Evolutionary conservation across 2,888 invertebrate species (phyloP).

Genomic region (Molorchus minor): DNA sequence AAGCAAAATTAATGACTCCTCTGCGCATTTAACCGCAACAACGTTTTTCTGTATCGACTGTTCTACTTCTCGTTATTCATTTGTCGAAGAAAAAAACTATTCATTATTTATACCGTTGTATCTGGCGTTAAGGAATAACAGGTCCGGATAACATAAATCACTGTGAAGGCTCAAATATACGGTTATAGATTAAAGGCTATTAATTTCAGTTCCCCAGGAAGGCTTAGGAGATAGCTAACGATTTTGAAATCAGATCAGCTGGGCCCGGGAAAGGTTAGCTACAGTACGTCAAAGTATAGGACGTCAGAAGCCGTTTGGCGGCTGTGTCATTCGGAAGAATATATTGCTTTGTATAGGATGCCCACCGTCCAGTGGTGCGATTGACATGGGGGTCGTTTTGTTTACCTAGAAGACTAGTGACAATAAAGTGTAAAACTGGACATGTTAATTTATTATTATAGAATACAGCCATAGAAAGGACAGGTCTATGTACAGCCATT

Average conservation of each 20-base stretch:
- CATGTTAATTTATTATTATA: too few species aligned
- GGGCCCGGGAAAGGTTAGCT: not conserved
- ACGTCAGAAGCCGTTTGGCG: too few species aligned
- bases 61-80: not conserved
- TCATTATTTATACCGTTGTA: not conserved
- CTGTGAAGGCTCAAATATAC: not conserved
- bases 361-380: too few species aligned
- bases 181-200: slow-evolving; percentile 19
- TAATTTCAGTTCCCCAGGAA: slow-evolving; percentile 10
- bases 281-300: not conserved
- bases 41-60: not conserved
- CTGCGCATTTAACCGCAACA: slow-evolving; percentile 9
- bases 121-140: not conserved
- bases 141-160: slow-evolving; percentile 7
- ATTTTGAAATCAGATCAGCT: slow-evolving; percentile 8
- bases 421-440: too few species aligned
- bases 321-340: too few species aligned
- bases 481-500: too few species aligned
- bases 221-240: slow-evolving; percentile 13
- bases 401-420: too few species aligned
- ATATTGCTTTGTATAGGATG: too few species aligned
- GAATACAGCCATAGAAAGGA: too few species aligned
- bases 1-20: slow-evolving; percentile 9
- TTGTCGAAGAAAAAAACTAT: not conserved
- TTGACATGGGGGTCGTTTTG: too few species aligned